Base-by-base conservation (phyloP, 2,797 vertebrate species). In the Scarus forsteni region DNA sequence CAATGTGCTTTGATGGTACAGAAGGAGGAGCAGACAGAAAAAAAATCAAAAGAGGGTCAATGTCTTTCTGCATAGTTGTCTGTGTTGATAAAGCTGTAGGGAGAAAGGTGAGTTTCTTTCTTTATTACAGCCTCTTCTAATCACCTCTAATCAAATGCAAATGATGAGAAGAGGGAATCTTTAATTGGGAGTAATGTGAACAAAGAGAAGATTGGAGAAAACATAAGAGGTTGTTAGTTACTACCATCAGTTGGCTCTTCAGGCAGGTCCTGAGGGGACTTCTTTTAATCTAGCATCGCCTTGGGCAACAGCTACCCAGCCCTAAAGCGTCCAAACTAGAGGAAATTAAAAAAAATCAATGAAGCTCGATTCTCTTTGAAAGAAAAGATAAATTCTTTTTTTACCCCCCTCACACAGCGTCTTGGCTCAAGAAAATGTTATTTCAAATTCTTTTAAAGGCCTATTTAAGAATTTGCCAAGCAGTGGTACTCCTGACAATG, bases 131-230 rank as follows among this genome's bases (percentile, higher is more conserved):
- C 36, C 34, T 73, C 9, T 44, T 79, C 77, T 92, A 88, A 90
- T 91, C 73, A 77, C 79, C 76, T 73, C 85, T 90, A 92, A 92
- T 91, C 78, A 85, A 80, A 88, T 85, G 80, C 78, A 89, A 93
- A 90, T 81, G 71, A 64, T 67, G 67, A 55, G 77, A 86, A 88
- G 66, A 57, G 70, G 73, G 71, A 62, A 81, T 75, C 63, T 92
- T 89, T 92, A 88, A 91, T 90, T 88, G 67, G 45, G 77, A 86
- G 76, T 86, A 85, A 86, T 82, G 73, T 48, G 82, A 90, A 90
- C 88, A 91, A 88, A 88, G 86, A 54, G 64, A 69, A 60, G 53
- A 73, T 59, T 43, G 60, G 55, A 74, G 66, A 61, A 79, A 83
- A 84, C 68, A 87, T 39, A 78, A 85, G 75, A 71, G 85, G 78